Evolutionary conservation across 2,888 invertebrate species (phyloP).

Genomic region (Cephonodes hylas): DNA sequence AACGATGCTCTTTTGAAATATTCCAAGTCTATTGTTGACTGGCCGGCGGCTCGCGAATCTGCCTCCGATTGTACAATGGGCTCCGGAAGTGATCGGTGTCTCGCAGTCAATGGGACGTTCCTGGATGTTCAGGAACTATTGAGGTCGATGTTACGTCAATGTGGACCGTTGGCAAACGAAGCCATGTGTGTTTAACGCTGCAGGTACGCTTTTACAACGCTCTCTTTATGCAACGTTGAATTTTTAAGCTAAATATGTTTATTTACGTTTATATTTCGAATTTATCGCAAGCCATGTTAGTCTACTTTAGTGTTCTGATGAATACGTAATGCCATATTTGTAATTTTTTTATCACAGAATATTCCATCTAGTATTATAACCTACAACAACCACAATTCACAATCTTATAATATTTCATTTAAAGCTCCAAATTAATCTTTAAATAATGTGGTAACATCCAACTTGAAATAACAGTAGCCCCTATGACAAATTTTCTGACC

Average conservation of each 20-base stretch:
- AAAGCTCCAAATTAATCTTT: not conserved
- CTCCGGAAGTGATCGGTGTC: conserved; percentile 75
- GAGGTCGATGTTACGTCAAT: conserved; percentile 39
- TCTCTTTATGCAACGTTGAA: not conserved
- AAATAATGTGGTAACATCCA: not conserved
- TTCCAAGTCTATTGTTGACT: conserved; percentile 62
- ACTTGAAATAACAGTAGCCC: not conserved
- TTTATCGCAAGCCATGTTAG: too few species aligned
- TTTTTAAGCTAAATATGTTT: not conserved
- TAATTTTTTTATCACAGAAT: too few species aligned
- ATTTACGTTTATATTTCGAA: not conserved
- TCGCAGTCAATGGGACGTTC: conserved; percentile 60
- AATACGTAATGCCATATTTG: too few species aligned
- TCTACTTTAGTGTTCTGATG: too few species aligned
- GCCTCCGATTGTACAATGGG: conserved; percentile 72
- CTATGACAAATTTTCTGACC: conserved; percentile 4
- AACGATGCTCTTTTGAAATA: conserved; percentile 81
- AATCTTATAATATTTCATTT: too few species aligned
- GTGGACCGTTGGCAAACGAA: conserved; percentile 38
- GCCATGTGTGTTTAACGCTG: conserved; percentile 43
- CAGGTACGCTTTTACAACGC: not conserved
- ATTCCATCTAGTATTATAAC: too few species aligned
- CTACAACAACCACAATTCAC: too few species aligned
- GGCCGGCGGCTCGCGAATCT: conserved; percentile 73
- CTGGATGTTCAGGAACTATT: conserved; percentile 69